phyloP scores from a whole-genome alignment of 92 coral and sea anemone genomes.

The Desmophyllum pertusum region DNA sequence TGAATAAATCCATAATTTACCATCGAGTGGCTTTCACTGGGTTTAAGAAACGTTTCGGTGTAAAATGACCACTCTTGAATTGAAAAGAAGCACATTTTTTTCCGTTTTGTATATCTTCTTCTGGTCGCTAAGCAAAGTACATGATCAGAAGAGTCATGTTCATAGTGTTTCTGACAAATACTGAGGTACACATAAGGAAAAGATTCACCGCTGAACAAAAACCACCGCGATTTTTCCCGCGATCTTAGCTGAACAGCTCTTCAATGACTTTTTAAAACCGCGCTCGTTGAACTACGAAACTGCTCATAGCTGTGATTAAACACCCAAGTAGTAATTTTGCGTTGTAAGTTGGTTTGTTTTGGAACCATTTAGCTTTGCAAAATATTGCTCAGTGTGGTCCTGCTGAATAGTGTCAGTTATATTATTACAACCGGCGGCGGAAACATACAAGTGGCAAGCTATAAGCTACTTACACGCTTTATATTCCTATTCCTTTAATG shows the following conservation, averaged over 20 bases:
- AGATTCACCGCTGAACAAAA: background rate
- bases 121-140: background rate
- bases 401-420: background rate
- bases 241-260: background rate
- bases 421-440: too few species aligned
- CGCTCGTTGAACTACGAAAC: slow-evolving; percentile 5
- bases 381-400: background rate
- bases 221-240: background rate
- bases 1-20: slow-evolving; percentile 30
- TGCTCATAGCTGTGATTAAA: background rate
- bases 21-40: background rate
- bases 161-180: background rate
- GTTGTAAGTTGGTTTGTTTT: background rate
- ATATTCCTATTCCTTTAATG: background rate
- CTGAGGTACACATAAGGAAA: too few species aligned
- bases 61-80: background rate
- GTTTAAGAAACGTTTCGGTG: background rate
- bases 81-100: background rate
- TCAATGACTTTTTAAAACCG: slow-evolving; percentile 16
- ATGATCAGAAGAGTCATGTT: background rate
- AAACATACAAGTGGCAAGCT: slow-evolving; percentile 13
- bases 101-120: background rate
- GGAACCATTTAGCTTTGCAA: background rate
- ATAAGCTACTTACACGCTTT: slow-evolving; percentile 33
- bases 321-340: background rate